A percentile compares a stretch with the other conserved stretches of the same genome.
Evolutionary conservation across 2,888 invertebrate species (phyloP).

Genomic region (Caradrina clavipalpis): DNA sequence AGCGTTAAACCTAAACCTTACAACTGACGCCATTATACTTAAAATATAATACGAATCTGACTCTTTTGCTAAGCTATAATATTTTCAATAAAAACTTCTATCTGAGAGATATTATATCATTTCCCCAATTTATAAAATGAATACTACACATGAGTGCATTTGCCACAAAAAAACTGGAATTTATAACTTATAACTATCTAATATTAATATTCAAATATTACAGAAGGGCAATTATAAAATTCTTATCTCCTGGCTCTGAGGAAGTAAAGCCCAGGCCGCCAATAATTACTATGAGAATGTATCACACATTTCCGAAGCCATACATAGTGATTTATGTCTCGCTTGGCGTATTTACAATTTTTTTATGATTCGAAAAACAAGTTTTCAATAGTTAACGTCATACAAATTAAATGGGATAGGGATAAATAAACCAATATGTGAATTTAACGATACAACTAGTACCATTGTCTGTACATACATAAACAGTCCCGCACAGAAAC

Average conservation of each 20-base stretch:
- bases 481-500: conserved; percentile 78
- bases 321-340: conserved; percentile 69
- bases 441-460: conserved; percentile 67
- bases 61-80: conserved; percentile 84
- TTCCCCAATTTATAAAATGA: conserved; percentile 79
- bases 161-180: conserved; percentile 82
- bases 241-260: conserved; percentile 67
- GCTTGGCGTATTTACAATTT: conserved; percentile 81
- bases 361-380: conserved; percentile 58
- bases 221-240: conserved; percentile 71
- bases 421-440: conserved; percentile 67
- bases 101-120: conserved; percentile 82
- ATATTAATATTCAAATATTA: conserved; percentile 77
- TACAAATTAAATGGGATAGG: conserved; percentile 39
- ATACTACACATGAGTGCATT: conserved; percentile 79
- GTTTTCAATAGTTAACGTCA: conserved; percentile 28
- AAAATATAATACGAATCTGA: conserved; percentile 89
- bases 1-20: conserved; percentile 85
- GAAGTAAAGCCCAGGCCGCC: conserved; percentile 62
- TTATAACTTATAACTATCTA: conserved; percentile 73
- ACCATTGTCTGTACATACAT: conserved; percentile 78
- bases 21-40: conserved; percentile 83
- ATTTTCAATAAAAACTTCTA: conserved; percentile 81
- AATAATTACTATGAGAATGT: conserved; percentile 56
- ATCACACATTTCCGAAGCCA: conserved; percentile 62